Conservation (phyloP, 2,113 vertebrate species). For the Oryzias melastigma region DNA sequence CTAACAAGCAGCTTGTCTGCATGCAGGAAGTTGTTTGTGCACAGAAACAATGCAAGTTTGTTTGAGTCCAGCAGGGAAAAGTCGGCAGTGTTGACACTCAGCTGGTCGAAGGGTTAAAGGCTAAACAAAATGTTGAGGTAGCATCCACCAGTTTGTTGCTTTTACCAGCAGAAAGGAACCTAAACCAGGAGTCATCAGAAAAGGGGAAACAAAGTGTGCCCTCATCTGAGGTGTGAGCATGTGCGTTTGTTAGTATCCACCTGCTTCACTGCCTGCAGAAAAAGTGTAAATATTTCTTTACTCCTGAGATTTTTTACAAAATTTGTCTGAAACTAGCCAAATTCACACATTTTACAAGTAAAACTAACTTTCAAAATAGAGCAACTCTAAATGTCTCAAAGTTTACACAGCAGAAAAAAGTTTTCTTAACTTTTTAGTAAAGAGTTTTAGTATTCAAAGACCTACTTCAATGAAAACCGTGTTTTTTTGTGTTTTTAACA, state of each 20-base stretch:
- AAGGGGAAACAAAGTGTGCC: not conserved
- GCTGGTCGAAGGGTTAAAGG: constrained; percentile 61
- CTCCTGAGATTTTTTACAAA: no score
- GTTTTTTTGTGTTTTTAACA: no score
- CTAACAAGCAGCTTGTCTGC: constrained; percentile 65
- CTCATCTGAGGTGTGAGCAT: no score
- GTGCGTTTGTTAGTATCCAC: not conserved
- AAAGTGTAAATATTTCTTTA: not conserved
- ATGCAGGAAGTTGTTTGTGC: constrained; percentile 75
- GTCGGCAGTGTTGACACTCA: constrained; percentile 40
- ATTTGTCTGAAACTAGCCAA: no score
- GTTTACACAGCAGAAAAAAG: no score
- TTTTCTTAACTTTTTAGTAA: no score
- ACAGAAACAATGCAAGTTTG: constrained; percentile 66
- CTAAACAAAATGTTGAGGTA: constrained; percentile 57
- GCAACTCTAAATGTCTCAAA: no score
- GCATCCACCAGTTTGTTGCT: constrained; percentile 31
- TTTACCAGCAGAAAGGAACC: constrained; percentile 2
- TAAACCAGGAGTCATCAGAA: constrained; percentile 7
- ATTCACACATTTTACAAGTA: no score
- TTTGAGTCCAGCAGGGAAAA: constrained; percentile 63
- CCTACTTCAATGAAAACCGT: no score
- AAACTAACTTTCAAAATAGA: no score
- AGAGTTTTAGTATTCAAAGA: no score
- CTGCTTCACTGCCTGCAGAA: not conserved